Percentiles rank a stretch among this genome's conserved stretches.
phyloP scores from a whole-genome alignment of 2,797 vertebrate species.

The Acipenser oxyrinchus region DNA sequence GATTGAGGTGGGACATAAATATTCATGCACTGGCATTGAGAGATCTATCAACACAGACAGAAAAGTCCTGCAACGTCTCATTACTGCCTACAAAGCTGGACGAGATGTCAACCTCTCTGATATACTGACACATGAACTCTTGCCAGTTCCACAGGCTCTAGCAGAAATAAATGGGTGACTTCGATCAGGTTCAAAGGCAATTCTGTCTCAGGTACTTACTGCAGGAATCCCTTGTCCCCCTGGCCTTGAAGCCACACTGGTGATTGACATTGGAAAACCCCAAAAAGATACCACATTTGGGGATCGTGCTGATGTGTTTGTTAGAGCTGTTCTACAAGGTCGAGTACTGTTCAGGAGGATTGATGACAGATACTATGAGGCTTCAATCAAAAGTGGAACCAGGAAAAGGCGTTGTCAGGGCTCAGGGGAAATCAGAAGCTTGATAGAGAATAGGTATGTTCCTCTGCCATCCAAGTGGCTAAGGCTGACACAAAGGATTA shows the following conservation, averaged over 20 bases:
- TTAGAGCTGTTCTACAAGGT: no score
- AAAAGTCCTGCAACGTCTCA: background rate
- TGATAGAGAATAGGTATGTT: constrained; percentile 7
- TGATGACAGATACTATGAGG: constrained; percentile 4
- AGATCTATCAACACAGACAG: constrained; percentile 10
- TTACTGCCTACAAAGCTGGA: background rate
- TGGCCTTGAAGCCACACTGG: background rate
- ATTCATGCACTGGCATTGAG: no score
- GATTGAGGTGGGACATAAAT: no score
- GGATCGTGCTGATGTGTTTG: background rate
- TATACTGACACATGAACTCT: constrained; percentile 1
- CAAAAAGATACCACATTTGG: background rate
- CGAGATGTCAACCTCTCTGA: constrained; percentile 1
- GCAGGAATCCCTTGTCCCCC: no score
- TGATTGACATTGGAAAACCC: constrained; percentile 11
- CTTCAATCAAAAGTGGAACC: constrained; percentile 14
- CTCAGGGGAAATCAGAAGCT: constrained; percentile 11
- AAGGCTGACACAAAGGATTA: no score
- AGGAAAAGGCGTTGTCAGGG: constrained; percentile 8
- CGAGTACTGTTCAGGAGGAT: background rate
- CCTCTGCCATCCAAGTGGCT: constrained; percentile 6
- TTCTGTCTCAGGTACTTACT: no score
- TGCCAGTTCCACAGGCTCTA: constrained; percentile 5
- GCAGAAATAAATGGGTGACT: background rate
- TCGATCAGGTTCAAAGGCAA: background rate